Base-by-base conservation (phyloP, 1,140 invertebrate genomes). In the Oreohelix idahoensis region DNA sequence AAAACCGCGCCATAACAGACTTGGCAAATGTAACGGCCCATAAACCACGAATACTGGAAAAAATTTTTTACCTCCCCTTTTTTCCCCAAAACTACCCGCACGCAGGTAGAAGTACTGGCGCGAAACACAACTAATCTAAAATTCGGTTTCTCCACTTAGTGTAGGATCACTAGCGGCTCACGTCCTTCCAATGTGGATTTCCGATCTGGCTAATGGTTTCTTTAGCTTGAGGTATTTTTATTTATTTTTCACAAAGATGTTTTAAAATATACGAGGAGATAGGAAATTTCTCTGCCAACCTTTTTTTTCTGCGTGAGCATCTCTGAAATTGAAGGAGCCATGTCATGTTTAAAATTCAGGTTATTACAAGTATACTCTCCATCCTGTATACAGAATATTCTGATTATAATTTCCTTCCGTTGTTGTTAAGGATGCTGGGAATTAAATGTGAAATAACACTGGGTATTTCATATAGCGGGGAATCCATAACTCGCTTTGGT, bases 1-100 rank as follows among this genome's bases (percentile, higher is more conserved):
- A 38, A 73, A 73, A 73, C 23, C 71, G 23, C 71, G 71, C 36
- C 71, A 42, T 42, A 73, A 73, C 71, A 23, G 71, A 73, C 71
- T 42, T 39, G 36, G 71, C 71, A 36, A 23, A 39, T 73, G 38
- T 73, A 73, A 73, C 39, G 38, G 38, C n/a, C 71, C 38, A 42
- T 73, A 73, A 73, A 73, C 2, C 71, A 73, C 38, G n/a, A 32
- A 2, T 66, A 5, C 29, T 66, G n/a, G 1, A n/a, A n/a, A n/a
- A n/a, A n/a, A n/a, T n/a, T n/a, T 32, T 66, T 32, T 66, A 4
- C 17, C 29, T 66, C 63, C 17, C 29, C 17, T 32, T 32, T 4
- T 66, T 66, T 32, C 5, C 29, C 17, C 29, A 66, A 66, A 66
- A 8, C 63, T 66, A 66, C 29, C 29, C 29, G 63, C 29, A 35